Conservation (phyloP, 2,113 vertebrate species). For the Tylochromis polylepis region DNA sequence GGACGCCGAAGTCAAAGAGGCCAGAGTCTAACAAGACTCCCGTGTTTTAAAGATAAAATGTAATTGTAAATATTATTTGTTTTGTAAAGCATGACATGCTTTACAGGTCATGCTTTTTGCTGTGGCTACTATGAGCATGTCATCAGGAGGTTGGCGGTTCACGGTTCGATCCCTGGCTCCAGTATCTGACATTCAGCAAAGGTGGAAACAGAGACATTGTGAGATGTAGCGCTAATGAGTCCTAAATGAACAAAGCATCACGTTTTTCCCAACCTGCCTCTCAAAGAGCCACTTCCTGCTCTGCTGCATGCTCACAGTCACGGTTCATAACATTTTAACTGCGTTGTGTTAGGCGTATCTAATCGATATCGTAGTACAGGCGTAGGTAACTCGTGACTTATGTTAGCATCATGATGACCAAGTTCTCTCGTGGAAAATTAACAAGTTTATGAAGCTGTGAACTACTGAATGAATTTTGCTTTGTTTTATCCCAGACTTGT, state of each 20-base stretch:
- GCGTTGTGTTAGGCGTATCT: neutral
- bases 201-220: neutral
- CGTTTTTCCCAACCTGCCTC: neutral
- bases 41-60: neutral
- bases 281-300: neutral
- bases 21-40: neutral
- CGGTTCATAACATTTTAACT: neutral
- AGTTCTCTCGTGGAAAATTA: neutral
- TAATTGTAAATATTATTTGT: neutral
- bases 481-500: neutral
- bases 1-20: neutral
- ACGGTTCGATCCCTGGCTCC: neutral
- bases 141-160: neutral
- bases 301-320: neutral
- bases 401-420: neutral
- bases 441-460: neutral
- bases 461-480: neutral
- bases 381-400: neutral
- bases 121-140: neutral
- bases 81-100: neutral
- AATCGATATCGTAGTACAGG: accelerated
- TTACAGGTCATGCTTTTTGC: too few relatives aligned
- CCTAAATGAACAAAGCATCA: neutral
- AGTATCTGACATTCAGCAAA: neutral
- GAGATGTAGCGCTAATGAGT: neutral